These are phyloP conservation scores for Aphaenogaster ashmeadi DNA, from an alignment of 1,140 invertebrate species.

Conservation along the genomic window DNA sequence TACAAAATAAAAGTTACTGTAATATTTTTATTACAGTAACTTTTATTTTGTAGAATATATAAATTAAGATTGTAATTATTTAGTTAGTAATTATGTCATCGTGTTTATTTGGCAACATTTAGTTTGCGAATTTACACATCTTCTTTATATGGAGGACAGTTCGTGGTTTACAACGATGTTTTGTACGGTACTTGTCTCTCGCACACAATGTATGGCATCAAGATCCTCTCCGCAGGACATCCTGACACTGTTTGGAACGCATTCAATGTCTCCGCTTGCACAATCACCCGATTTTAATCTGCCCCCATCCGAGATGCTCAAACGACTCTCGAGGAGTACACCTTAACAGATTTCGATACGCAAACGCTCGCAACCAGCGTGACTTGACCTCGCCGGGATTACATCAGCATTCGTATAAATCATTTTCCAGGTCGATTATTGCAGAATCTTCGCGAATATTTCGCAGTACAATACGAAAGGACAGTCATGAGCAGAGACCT, in stretches of 20 bases:
- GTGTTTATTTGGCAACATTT: neutral
- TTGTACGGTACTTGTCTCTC: slow-evolving; percentile 27
- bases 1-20: neutral
- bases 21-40: too few relatives aligned
- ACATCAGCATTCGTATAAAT: slow-evolving; percentile 65
- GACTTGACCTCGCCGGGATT: slow-evolving; percentile 48
- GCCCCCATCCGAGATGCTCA: slow-evolving; percentile 23
- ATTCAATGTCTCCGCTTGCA: slow-evolving; percentile 48
- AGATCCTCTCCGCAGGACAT: slow-evolving; percentile 35
- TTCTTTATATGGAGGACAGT: neutral
- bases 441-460: slow-evolving; percentile 39
- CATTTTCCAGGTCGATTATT: slow-evolving; percentile 55
- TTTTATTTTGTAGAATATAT: too few relatives aligned
- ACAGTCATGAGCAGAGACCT: neutral
- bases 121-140: slow-evolving; percentile 11
- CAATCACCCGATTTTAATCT: slow-evolving; percentile 53
- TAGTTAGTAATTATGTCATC: neutral
- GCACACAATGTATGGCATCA: slow-evolving; percentile 2
- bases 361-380: slow-evolving; percentile 25
- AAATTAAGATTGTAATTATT: neutral
- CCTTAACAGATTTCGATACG: slow-evolving; percentile 66
- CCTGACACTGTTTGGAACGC: slow-evolving; percentile 30
- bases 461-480: neutral
- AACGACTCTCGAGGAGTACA: slow-evolving; percentile 10
- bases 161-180: neutral